These are phyloP conservation scores for Circaetus cinerascens DNA, from an alignment of 2,113 vertebrate genomes.

Conservation along the genomic window DNA sequence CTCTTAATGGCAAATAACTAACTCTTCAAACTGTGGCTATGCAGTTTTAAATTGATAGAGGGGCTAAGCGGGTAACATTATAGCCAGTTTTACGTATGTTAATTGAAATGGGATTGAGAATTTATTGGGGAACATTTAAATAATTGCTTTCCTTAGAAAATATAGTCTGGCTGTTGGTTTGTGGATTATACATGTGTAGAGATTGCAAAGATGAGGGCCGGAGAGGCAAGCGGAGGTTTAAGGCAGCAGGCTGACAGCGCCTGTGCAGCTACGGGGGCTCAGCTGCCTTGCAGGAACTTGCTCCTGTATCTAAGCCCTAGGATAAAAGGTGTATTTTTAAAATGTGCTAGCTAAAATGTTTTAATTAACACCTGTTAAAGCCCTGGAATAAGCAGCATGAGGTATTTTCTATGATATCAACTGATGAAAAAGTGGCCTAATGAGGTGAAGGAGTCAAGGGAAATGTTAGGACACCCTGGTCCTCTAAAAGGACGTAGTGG, in stretches of 20 bases:
- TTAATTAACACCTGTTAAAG: slow-evolving; percentile 29
- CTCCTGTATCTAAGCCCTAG: neutral
- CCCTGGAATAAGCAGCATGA: neutral
- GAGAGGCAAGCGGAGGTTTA: neutral
- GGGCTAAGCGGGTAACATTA: neutral
- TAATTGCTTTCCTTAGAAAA: neutral
- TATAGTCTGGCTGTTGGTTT: neutral
- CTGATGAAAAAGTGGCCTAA: neutral
- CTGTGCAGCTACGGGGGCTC: neutral
- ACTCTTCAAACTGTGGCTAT: neutral
- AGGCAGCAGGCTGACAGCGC: neutral
- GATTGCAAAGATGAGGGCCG: neutral
- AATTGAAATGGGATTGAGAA: slow-evolving; percentile 8
- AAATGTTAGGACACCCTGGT: neutral
- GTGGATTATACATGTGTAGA: neutral
- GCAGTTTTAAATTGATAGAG: neutral
- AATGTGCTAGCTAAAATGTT: neutral
- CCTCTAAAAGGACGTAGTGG: neutral
- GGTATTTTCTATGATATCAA: neutral
- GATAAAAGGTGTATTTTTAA: slow-evolving; percentile 32
- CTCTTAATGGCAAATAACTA: slow-evolving; percentile 1
- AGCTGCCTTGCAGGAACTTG: slow-evolving; percentile 38
- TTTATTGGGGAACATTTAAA: neutral
- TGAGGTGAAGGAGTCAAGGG: neutral
- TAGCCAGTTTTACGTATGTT: neutral